A percentile compares a stretch with the other conserved stretches of the same genome.
Evolutionary conservation across 2,113 vertebrate genomes (phyloP).

Genomic region (Dasyprocta punctata): DNA sequence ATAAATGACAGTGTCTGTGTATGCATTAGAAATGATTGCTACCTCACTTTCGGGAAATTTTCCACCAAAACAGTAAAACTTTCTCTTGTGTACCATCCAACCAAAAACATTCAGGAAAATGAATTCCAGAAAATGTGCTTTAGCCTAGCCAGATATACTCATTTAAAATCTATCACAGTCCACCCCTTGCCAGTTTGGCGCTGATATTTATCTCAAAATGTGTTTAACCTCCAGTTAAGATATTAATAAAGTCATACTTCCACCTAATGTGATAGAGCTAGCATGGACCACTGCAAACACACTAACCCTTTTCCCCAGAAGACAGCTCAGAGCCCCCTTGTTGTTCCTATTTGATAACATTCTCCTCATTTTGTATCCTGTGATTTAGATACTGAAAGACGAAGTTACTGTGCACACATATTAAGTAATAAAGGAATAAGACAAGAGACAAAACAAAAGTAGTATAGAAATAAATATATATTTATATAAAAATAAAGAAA

Average conservation of each 20-base stretch:
- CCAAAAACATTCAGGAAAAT: conserved; percentile 2
- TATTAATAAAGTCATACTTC: background rate
- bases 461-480: background rate
- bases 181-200: background rate
- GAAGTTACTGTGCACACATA: background rate
- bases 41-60: background rate
- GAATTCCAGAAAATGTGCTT: background rate
- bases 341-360: background rate
- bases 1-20: background rate
- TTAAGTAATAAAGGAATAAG: background rate
- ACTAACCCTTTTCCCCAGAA: background rate
- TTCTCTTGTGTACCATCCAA: background rate
- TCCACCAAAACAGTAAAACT: background rate
- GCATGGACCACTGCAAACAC: background rate
- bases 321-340: background rate
- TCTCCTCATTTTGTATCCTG: background rate
- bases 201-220: background rate
- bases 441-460: conserved; percentile 10
- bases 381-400: conserved; percentile 31
- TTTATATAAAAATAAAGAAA: conserved; percentile 37
- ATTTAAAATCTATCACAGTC: background rate
- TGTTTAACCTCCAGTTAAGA: background rate
- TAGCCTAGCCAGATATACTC: background rate
- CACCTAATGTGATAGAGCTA: background rate
- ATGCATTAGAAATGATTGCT: background rate